A percentile compares a stretch with the other conserved stretches of the same genome.
phyloP scores from a whole-genome alignment of 2,797 vertebrate species.

The Benthosema pterotum region DNA sequence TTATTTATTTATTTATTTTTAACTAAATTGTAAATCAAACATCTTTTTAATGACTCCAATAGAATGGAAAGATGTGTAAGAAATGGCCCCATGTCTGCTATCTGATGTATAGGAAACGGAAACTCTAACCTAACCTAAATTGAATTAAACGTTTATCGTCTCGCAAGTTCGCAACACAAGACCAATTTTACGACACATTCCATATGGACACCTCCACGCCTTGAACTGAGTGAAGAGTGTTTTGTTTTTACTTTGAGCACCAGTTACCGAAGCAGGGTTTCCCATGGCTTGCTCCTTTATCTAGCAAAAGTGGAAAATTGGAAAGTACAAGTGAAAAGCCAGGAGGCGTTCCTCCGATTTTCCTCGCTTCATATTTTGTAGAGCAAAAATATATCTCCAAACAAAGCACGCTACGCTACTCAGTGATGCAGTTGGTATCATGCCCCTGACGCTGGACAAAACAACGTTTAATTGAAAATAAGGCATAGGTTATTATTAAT shows the following conservation, averaged over 20 bases:
- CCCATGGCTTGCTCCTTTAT: constrained; percentile 74
- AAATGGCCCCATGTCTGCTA: not conserved
- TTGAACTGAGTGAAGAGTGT: constrained; percentile 19
- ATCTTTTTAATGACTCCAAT: too few species aligned
- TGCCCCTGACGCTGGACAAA: constrained; percentile 11
- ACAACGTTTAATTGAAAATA: not conserved
- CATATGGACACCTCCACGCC: constrained; percentile 39
- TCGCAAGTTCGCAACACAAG: not conserved
- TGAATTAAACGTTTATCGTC: not conserved
- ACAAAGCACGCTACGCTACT: constrained; percentile 24
- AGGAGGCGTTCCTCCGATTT: constrained; percentile 78
- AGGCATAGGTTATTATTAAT: not conserved
- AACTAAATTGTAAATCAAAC: not conserved
- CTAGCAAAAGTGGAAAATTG: constrained; percentile 76
- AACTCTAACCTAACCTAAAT: not conserved
- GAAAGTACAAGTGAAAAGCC: constrained; percentile 71
- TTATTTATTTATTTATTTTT: too few species aligned
- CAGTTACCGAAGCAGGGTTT: constrained; percentile 56
- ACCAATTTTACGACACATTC: constrained; percentile 18
- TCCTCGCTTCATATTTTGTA: constrained; percentile 79
- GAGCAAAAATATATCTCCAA: constrained; percentile 51
- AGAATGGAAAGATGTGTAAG: too few species aligned
- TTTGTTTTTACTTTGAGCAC: constrained; percentile 46
- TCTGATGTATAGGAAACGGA: not conserved
- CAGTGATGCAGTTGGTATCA: constrained; percentile 33